A percentile compares a stretch with the other conserved stretches of the same genome.
Evolutionary conservation across 35 echinoderm and acorn worm species (phyloP).

Genomic region (Apostichopus parvimensis): DNA sequence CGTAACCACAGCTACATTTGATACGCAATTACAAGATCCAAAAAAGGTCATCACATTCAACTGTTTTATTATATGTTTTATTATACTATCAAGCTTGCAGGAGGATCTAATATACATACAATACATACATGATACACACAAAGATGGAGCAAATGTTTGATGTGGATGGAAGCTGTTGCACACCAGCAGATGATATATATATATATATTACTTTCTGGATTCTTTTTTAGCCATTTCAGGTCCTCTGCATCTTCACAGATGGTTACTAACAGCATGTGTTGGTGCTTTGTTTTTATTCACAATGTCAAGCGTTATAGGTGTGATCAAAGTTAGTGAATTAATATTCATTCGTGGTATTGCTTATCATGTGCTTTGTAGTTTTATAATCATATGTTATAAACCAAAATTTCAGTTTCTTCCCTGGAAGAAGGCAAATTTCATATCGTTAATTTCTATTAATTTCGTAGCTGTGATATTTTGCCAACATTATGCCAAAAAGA

Average conservation of each 20-base stretch:
- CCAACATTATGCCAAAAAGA: not conserved
- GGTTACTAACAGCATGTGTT: not conserved
- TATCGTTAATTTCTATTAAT: not conserved
- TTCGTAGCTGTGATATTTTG: not conserved
- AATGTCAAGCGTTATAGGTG: not conserved
- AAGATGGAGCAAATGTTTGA: too few species aligned
- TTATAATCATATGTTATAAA: slow-evolving; percentile 22
- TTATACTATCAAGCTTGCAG: too few species aligned
- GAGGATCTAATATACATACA: too few species aligned
- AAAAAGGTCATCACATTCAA: too few species aligned
- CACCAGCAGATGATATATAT: too few species aligned
- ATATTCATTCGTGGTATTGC: not conserved
- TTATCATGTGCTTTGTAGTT: not conserved
- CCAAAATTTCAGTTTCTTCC: not conserved
- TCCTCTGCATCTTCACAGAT: not conserved
- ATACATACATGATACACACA: too few species aligned
- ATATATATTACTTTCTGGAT: too few species aligned
- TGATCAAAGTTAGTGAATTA: not conserved
- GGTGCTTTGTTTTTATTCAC: not conserved
- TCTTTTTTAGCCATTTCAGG: too few species aligned
- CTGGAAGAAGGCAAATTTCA: not conserved
- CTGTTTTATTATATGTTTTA: too few species aligned
- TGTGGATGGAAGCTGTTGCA: too few species aligned
- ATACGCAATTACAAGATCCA: too few species aligned
- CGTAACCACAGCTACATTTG: too few species aligned